Evolutionary conservation across 2,113 vertebrate species (phyloP), one percentile per base, ranked within the genome.

Genomic region (Toxotes chatareus): DNA sequence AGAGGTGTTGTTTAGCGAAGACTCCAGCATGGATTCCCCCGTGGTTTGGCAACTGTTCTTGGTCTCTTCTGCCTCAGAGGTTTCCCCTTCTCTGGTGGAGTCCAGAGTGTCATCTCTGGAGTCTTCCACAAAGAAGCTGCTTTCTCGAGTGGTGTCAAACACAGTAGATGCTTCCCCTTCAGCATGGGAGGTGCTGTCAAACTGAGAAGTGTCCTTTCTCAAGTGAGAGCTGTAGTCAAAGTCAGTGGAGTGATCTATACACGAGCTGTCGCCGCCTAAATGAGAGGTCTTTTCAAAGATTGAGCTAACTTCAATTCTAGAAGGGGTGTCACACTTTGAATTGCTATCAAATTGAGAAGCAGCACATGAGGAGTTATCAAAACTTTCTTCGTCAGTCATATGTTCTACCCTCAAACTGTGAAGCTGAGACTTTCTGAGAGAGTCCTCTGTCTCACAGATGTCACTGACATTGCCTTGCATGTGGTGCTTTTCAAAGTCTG

Each of bases 1-100:
- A 73, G 90, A 90, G 49, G 55, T 81, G 80, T 73, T 78, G 71
- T 88, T 91, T 7, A 92, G 65, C 32, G 93, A 93, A 63, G 93
- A 92, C 38, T 89, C 87, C 71, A 90, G 73, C 55, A 67, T 76
- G 11, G 93, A 93, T 19, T 76, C 91, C 31, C 57, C 82, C 1
- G 75, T 80, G 56, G 81, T 62, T 12, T 87, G 70, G 17, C 62
- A 76, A 56, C 86, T 79, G 72, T 81, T 88, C 61, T 80, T 51
- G 17, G 82, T 91, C 44, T 86, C 84, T 4, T 88, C 88, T 14
- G 71, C 71, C 74, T 73, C 86, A 61, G 89, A 91, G 5, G 56
- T 61, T 55, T 86, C 88, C 38, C 64, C 80, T 53, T 80, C 84
- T 73, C 61, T 77, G 47, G 76, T 88, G 47, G 88, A 90, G 47